Evolutionary conservation across 2,113 vertebrate species (phyloP).

Genomic region (Aptenodytes patagonicus): DNA sequence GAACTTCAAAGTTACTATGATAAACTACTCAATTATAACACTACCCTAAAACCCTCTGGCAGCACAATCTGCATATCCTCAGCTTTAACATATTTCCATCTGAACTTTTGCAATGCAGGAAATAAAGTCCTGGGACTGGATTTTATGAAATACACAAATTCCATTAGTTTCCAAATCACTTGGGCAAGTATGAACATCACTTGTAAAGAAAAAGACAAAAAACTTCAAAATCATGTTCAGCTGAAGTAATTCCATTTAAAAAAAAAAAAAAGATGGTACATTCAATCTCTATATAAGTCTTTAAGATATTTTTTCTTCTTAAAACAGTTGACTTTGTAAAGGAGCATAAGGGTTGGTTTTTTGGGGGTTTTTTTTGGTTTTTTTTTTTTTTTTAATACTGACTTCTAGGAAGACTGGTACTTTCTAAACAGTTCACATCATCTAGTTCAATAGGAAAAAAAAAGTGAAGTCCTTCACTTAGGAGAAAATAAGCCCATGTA

Average conservation of each 20-base stretch:
- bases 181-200: neutral
- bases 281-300: neutral
- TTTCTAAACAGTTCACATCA: neutral
- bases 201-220: neutral
- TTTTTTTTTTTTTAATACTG: neutral
- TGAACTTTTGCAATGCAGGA: slow-evolving; percentile 36
- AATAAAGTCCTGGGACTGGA: slow-evolving; percentile 7
- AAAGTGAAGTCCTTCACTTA: neutral
- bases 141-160: slow-evolving; percentile 29
- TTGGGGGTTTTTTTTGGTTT: neutral
- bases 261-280: neutral
- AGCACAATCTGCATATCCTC: slow-evolving; percentile 60
- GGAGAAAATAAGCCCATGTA: neutral
- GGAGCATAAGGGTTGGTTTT: neutral
- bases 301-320: no score
- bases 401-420: neutral
- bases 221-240: neutral
- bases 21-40: slow-evolving; percentile 28
- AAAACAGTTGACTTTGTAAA: no score
- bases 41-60: slow-evolving; percentile 35
- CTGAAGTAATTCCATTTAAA: neutral
- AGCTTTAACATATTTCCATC: slow-evolving; percentile 32
- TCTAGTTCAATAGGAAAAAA: neutral
- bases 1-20: slow-evolving; percentile 47
- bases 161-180: neutral